phyloP scores from a whole-genome alignment of 2,797 vertebrate species.

The Vultur gryphus region DNA sequence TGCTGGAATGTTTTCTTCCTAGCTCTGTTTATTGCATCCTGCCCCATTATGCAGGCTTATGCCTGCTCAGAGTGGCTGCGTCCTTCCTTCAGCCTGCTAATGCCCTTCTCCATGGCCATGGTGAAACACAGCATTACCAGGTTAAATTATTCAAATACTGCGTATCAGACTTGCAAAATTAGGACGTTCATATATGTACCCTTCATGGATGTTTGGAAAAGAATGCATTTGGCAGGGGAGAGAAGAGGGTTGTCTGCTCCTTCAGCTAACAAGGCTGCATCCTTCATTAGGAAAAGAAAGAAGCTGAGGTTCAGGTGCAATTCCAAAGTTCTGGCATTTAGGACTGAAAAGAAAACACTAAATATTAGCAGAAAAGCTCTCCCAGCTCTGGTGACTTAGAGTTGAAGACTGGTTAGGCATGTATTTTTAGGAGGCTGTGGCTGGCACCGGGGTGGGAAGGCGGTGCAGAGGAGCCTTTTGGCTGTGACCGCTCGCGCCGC shows the following conservation, averaged over 20 bases:
- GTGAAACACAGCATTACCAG: not conserved
- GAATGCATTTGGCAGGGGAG: not conserved
- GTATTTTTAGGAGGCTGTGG: not conserved
- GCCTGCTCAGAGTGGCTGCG: rapidly evolving
- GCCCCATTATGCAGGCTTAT: rapidly evolving
- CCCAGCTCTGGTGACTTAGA: not conserved
- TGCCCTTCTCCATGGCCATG: rapidly evolving
- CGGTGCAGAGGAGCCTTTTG: not conserved
- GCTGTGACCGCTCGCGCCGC: not conserved
- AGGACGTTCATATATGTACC: rapidly evolving
- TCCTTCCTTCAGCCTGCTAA: not conserved
- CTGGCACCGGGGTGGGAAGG: not conserved
- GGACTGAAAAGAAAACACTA: not conserved
- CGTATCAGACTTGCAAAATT: rapidly evolving
- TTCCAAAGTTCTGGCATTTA: not conserved
- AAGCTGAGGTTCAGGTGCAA: rapidly evolving
- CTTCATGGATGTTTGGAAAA: not conserved
- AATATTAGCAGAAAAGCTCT: not conserved
- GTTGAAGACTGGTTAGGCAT: rapidly evolving
- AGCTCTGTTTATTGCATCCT: too few species aligned
- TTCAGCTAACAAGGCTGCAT: not conserved
- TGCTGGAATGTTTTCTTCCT: not conserved
- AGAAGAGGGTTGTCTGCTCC: not conserved
- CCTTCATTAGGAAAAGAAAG: rapidly evolving
- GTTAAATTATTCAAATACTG: rapidly evolving